Conservation (phyloP, 1,140 invertebrate species). For the Vanessa tameamea region DNA sequence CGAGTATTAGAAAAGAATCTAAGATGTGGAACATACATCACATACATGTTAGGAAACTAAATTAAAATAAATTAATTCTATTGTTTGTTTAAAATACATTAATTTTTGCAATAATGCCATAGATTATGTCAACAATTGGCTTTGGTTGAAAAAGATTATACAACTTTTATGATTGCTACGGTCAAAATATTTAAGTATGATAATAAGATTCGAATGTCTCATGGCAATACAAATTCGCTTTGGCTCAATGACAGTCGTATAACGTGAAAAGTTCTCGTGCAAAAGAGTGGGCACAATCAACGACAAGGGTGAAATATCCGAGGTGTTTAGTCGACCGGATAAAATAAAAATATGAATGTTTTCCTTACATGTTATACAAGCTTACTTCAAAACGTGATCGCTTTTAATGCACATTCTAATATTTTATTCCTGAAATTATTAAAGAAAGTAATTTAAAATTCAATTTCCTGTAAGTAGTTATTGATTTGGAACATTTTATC, state of each 20-base stretch:
- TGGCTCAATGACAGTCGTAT: neutral
- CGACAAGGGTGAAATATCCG: conserved; percentile 25
- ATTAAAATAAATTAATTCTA: too few relatives aligned
- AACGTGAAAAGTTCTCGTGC: neutral
- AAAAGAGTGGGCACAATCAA: conserved; percentile 48
- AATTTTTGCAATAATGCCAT: too few relatives aligned
- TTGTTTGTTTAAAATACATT: too few relatives aligned
- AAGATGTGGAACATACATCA: too few relatives aligned
- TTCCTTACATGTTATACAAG: neutral
- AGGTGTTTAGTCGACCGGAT: conserved; percentile 47
- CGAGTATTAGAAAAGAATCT: too few relatives aligned
- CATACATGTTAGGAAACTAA: too few relatives aligned
- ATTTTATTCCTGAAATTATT: neutral
- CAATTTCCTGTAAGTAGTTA: too few relatives aligned
- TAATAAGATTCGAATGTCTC: neutral
- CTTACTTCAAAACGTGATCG: neutral
- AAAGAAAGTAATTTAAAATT: neutral
- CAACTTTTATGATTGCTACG: too few relatives aligned
- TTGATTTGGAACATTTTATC: too few relatives aligned
- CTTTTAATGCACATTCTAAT: neutral
- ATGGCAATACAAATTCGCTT: neutral
- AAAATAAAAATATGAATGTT: neutral
- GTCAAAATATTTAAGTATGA: too few relatives aligned
- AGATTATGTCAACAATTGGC: too few relatives aligned
- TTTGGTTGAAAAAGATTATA: too few relatives aligned